These are phyloP conservation scores for Chunga burmeisteri DNA, from an alignment of 2,113 vertebrate species.

Conservation along the genomic window DNA sequence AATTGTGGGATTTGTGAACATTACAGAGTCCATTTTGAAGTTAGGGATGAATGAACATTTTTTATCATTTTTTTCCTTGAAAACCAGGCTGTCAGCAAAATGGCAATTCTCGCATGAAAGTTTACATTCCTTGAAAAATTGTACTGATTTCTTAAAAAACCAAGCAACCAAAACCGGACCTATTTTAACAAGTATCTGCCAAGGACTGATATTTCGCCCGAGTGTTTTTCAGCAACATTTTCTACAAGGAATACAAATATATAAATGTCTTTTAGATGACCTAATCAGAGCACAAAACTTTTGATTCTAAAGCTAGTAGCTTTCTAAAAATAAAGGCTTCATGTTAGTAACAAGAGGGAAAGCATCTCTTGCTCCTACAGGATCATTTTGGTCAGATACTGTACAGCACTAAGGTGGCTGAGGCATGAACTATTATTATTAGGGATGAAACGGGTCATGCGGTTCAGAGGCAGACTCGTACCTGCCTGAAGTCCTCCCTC, in stretches of 20 bases:
- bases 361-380: not conserved
- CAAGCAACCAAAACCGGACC: not conserved
- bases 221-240: not conserved
- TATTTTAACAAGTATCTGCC: not conserved
- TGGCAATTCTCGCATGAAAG: not conserved
- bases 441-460: not conserved
- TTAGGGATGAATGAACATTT: not conserved
- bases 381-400: not conserved
- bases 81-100: not conserved
- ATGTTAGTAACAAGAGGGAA: not conserved
- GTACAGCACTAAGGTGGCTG: not conserved
- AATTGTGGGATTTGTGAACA: not conserved
- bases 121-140: not conserved
- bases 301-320: not conserved
- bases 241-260: not conserved
- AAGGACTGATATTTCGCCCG: not conserved
- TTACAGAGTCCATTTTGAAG: not conserved
- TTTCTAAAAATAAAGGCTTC: conserved; percentile 27
- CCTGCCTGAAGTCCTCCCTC: not conserved
- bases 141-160: not conserved
- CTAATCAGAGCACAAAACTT: not conserved
- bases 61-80: not conserved
- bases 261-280: not conserved
- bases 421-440: not conserved
- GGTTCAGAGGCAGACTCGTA: accelerated